Evolutionary conservation across 2,113 vertebrate genomes (phyloP).

Genomic region (Carassius carassius): DNA sequence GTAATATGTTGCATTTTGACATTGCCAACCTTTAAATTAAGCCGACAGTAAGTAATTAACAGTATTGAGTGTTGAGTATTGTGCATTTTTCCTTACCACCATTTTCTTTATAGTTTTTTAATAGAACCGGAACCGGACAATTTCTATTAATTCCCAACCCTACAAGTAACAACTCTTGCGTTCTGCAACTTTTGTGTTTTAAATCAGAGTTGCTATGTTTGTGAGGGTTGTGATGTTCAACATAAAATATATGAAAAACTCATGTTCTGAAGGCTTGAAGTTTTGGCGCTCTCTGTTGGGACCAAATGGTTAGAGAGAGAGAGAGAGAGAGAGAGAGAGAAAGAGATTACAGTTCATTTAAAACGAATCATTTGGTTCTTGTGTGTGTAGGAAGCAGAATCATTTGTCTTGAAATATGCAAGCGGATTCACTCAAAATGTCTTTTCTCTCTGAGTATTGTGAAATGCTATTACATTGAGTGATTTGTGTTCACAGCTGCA

Average conservation of each 20-base stretch:
- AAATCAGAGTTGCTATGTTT: not conserved
- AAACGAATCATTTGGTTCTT: conserved; percentile 20
- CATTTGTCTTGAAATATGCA: conserved; percentile 22
- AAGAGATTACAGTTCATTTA: not conserved
- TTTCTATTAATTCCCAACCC: too few relatives aligned
- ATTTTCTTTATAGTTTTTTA: too few relatives aligned
- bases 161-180: not conserved
- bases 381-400: conserved; percentile 14
- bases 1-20: too few relatives aligned
- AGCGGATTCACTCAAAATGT: not conserved
- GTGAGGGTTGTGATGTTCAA: not conserved
- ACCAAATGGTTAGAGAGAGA: not conserved
- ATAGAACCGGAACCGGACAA: too few relatives aligned
- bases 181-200: not conserved
- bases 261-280: not conserved
- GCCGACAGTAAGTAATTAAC: too few relatives aligned
- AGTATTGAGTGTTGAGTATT: too few relatives aligned
- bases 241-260: not conserved
- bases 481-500: not conserved
- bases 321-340: not conserved
- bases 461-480: not conserved
- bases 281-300: not conserved
- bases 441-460: conserved; percentile 7
- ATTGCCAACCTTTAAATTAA: too few relatives aligned
- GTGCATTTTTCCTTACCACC: too few relatives aligned